Conservation (phyloP, 2,113 vertebrate genomes). For the Rousettus leschenaultii region DNA sequence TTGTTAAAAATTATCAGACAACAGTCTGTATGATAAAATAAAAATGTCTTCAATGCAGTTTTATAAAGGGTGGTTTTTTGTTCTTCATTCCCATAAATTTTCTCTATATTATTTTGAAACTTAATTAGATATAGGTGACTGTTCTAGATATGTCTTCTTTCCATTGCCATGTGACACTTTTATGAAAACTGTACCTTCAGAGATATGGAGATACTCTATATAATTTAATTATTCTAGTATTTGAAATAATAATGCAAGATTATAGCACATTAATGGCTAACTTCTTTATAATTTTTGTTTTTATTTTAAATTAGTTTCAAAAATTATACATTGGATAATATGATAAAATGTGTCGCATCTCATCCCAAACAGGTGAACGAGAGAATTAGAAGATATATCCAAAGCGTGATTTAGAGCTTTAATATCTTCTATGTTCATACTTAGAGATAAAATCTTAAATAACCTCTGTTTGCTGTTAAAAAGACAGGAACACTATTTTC, state of each 20-base stretch:
- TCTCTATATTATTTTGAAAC: constrained; percentile 5
- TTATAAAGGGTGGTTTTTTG: not conserved
- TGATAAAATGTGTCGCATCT: not conserved
- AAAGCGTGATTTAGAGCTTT: not conserved
- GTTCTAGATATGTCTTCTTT: not conserved
- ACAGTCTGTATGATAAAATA: not conserved
- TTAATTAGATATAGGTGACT: not conserved
- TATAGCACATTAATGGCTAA: not conserved
- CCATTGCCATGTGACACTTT: not conserved
- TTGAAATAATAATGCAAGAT: not conserved
- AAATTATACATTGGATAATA: not conserved
- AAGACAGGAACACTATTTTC: not conserved
- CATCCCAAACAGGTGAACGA: not conserved
- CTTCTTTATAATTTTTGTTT: not conserved
- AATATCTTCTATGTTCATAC: not conserved
- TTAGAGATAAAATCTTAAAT: not conserved
- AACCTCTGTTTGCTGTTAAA: not conserved
- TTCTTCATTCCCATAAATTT: not conserved
- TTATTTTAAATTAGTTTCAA: not conserved
- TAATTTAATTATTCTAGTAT: not conserved
- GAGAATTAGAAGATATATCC: not conserved
- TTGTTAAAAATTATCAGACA: not conserved
- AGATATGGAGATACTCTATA: not conserved
- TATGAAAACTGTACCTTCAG: not conserved
- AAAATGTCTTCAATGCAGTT: not conserved